phyloP scores from a whole-genome alignment of 2,888 invertebrate species.

The Himalopsyche japonica region DNA sequence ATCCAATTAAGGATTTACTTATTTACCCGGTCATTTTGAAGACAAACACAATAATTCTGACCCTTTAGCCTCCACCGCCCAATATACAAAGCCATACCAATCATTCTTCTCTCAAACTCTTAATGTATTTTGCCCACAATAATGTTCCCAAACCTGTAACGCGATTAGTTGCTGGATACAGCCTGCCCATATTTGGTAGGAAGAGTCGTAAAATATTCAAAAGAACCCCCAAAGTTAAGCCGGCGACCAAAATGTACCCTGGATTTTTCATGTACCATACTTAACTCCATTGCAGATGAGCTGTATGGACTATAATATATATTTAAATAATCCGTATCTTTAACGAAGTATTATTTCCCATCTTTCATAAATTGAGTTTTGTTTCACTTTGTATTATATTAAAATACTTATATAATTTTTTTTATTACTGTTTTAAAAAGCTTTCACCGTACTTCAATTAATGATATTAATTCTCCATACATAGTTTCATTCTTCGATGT shows the following conservation, averaged over 20 bases:
- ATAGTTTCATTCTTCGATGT: too few relatives aligned
- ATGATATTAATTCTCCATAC: too few relatives aligned
- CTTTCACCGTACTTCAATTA: too few relatives aligned
- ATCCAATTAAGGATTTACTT: background rate
- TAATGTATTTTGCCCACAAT: constrained; percentile 26
- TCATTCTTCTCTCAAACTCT: constrained; percentile 22
- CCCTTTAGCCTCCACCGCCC: background rate
- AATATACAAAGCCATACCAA: constrained; percentile 5
- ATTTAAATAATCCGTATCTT: too few relatives aligned
- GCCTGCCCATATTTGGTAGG: constrained; percentile 27
- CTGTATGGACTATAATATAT: too few relatives aligned
- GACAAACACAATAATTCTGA: background rate
- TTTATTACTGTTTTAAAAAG: too few relatives aligned
- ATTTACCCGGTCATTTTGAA: background rate
- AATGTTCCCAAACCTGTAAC: constrained; percentile 21
- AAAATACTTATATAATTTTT: too few relatives aligned
- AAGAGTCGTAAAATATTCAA: constrained; percentile 38
- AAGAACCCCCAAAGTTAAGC: constrained; percentile 33
- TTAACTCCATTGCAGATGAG: too few relatives aligned
- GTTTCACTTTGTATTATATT: too few relatives aligned
- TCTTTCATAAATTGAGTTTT: too few relatives aligned
- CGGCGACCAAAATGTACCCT: background rate
- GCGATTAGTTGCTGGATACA: constrained; percentile 33
- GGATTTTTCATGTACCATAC: background rate
- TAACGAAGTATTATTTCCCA: too few relatives aligned